Evolutionary conservation across 2,113 vertebrate genomes (phyloP).

Genomic region (Craseonycteris thonglongyai): DNA sequence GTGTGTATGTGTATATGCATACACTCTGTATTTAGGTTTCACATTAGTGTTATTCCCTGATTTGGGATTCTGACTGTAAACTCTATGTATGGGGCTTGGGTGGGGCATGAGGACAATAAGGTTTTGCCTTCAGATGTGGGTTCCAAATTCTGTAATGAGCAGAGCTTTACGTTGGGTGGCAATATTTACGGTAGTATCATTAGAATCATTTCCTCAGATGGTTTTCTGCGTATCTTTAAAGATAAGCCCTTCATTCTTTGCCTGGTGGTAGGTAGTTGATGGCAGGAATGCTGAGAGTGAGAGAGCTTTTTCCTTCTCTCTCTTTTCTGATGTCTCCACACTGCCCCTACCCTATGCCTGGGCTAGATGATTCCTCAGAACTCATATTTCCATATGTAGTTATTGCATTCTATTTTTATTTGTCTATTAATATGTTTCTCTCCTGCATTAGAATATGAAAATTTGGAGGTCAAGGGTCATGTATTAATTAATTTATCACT

Average conservation of each 20-base stretch:
- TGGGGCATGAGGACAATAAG: background rate
- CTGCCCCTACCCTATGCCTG: background rate
- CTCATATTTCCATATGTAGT: background rate
- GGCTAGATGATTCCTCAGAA: background rate
- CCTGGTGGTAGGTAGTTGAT: background rate
- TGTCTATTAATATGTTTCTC: background rate
- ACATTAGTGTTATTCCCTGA: background rate
- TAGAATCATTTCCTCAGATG: background rate
- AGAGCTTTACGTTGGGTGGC: background rate
- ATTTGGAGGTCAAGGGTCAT: background rate
- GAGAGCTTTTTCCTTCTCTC: background rate
- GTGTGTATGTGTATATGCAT: fast-evolving
- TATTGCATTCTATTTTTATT: background rate
- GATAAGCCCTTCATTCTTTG: background rate
- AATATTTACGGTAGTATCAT: background rate
- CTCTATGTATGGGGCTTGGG: background rate
- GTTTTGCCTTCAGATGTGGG: background rate
- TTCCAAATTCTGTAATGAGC: background rate
- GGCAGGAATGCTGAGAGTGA: background rate
- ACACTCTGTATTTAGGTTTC: background rate
- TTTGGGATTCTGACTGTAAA: background rate
- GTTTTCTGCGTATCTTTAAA: background rate
- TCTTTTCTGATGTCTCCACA: background rate
- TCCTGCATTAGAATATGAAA: background rate
- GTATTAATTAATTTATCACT: background rate